Percentiles rank a stretch among this genome's conserved stretches.
phyloP scores from a whole-genome alignment of 2,113 vertebrate genomes.

The Poeciliopsis turrubarensis region DNA sequence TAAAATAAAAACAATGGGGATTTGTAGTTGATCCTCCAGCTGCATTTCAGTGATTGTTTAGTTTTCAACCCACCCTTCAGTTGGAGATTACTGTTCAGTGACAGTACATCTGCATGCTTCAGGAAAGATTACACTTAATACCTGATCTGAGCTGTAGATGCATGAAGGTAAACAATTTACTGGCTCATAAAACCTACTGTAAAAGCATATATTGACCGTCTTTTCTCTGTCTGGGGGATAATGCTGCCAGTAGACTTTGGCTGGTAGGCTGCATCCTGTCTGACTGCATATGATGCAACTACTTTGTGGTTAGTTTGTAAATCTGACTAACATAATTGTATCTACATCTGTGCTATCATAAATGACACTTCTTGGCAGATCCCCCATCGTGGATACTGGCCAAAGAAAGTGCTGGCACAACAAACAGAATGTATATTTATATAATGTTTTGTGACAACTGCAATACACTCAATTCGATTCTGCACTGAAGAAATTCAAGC shows the following conservation, averaged over 20 bases:
- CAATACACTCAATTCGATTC: neutral
- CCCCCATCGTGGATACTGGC: neutral
- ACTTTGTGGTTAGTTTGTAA: neutral
- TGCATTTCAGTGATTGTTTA: no score
- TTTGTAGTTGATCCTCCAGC: neutral
- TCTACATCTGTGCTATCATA: neutral
- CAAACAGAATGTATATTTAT: neutral
- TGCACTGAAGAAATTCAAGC: constrained; percentile 12
- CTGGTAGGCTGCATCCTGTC: neutral
- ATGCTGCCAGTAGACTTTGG: neutral
- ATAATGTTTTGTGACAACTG: neutral
- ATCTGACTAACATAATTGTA: neutral
- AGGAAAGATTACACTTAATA: neutral
- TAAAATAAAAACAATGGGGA: neutral
- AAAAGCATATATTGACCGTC: neutral
- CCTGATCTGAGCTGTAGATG: neutral
- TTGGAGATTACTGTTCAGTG: neutral
- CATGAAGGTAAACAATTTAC: neutral
- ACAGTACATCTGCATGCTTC: neutral
- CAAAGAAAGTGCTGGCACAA: neutral
- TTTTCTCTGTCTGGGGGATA: neutral
- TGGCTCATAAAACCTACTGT: neutral
- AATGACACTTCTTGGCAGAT: neutral
- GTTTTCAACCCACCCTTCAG: neutral
- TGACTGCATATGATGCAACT: neutral